Base-by-base conservation (phyloP, 2,113 vertebrate genomes). In the Chlamydotis undulata region DNA sequence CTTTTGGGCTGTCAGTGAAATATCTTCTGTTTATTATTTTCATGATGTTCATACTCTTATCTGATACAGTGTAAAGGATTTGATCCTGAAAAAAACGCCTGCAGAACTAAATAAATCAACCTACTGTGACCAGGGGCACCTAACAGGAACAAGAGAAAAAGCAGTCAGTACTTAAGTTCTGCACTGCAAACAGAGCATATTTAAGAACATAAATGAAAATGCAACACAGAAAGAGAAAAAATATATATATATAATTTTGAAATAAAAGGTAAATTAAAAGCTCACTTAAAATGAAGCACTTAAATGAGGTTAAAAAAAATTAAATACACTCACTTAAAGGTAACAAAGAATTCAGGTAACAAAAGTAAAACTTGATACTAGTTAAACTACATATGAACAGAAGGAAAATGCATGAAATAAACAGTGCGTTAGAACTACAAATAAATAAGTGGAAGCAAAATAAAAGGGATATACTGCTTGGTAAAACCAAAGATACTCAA, bases 11-110 rank as follows among this genome's bases (percentile, higher is more conserved):
- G 19, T 50, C 28, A 95, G 35, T 56, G 43, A 96, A 91, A 94
- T 80, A 13, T 69, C 15, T 87, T 74, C 49, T 55, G 29, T 93
- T 95, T 70, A 67, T 69, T 88, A 86, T 94, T 94, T 96, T 83
- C 37, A 14, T 76, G n/a, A 50, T 43, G 5, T 79, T 90, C 73
- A 77, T 55, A 79, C n/a, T 85, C 59, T 60, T 77, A 80, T 74
- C 41, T 86, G 45, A 82, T 88, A 70, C 10, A 80, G 45, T 5
- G 6, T 57, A 41, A 96, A 78, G 35, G 47, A 74, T 39, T 77
- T 80, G 28, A 84, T 79, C 22, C 31, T 35, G 16, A 77, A 77
- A 76, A 67, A 56, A 57, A 31, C 15, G 10, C 3, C 21, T 52
- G 6, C 5, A 57, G 74, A 85, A 87, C 25, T 47, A 87, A 82